phyloP scores from a whole-genome alignment of 2,888 invertebrate genomes.

The Formica aserva region DNA sequence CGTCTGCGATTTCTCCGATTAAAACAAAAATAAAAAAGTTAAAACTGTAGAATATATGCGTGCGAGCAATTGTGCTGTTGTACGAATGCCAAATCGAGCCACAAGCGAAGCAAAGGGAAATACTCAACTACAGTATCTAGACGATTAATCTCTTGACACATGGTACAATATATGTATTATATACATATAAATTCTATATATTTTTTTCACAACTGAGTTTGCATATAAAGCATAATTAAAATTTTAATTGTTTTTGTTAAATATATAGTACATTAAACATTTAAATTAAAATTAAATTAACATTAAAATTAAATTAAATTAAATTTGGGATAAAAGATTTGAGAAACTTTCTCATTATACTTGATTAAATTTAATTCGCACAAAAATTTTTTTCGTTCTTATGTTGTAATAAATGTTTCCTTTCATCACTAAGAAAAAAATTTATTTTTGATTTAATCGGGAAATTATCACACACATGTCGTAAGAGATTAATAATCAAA shows the following conservation, averaged over 20 bases:
- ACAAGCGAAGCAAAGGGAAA: slow-evolving; percentile 48
- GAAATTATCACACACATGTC: not conserved
- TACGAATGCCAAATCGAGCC: slow-evolving; percentile 56
- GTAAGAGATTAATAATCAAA: slow-evolving; percentile 16
- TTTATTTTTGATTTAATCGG: not conserved
- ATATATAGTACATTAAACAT: not conserved
- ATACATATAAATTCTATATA: not conserved
- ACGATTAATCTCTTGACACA: slow-evolving; percentile 24
- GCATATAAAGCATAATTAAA: not conserved
- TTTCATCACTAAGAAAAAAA: not conserved
- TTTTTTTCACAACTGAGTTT: not conserved
- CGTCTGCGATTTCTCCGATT: slow-evolving; percentile 66
- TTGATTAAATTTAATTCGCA: not conserved
- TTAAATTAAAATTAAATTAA: not conserved
- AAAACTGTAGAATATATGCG: slow-evolving; percentile 67
- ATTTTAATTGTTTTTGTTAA: not conserved
- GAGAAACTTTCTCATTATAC: not conserved
- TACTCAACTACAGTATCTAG: slow-evolving; percentile 22
- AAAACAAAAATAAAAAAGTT: slow-evolving; percentile 53
- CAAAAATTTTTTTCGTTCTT: not conserved
- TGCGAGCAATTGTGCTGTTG: slow-evolving; percentile 44
- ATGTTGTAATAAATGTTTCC: not conserved
- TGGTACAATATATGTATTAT: not conserved
- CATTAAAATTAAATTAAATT: not conserved
- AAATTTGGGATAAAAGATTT: not conserved